Base-by-base conservation (phyloP, 2,797 vertebrate species). In the Sebastes goodei region DNA sequence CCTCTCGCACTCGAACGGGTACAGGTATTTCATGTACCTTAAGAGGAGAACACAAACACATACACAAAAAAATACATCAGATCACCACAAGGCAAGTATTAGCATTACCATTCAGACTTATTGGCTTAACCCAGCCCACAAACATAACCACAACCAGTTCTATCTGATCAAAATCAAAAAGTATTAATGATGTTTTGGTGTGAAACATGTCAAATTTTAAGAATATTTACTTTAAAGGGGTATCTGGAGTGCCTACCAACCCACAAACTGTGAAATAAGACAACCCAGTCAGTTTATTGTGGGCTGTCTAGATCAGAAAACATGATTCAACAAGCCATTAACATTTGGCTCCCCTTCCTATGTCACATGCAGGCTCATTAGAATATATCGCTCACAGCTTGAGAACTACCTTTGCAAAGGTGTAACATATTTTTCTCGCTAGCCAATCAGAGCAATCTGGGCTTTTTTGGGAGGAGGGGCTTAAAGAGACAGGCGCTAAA, bases 1-100 rank as follows among this genome's bases (percentile, higher is more conserved):
- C 93, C 97, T 97, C 94, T 99, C 98, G 2, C 98, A 99, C 91
- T 99, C 98, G 0, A 96, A 99, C 2, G 98, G 97, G 10, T 99
- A 99, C 14, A 99, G 95, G 90, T 99, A 99, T 93, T 99, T 99
- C 98, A 99, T 99, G 91, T 99, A 99, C 95, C 98, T 99, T 12
- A 7, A 29, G 25, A 29, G 32, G 2, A 69, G 53, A 35, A 72
- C 15, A 75, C 38, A 83, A 35, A 77, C 17, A 72, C 15, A 74
- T 30, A 83, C 62, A 77, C 17, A 27, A 17, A 15, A 49, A 1
- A 65, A 57, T 49, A 42, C 2, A 17, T 80, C 49, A 78, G n/a
- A 42, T 65, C 49, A 23, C 3, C 12, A 4, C 17, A 56, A 11
- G 14, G n/a, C 14, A 11, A 42, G 10, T 21, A 42, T 71, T 33